These are phyloP conservation scores for Naso thynnoides DNA, from an alignment of 2,797 vertebrate species.

Conservation along the genomic window DNA sequence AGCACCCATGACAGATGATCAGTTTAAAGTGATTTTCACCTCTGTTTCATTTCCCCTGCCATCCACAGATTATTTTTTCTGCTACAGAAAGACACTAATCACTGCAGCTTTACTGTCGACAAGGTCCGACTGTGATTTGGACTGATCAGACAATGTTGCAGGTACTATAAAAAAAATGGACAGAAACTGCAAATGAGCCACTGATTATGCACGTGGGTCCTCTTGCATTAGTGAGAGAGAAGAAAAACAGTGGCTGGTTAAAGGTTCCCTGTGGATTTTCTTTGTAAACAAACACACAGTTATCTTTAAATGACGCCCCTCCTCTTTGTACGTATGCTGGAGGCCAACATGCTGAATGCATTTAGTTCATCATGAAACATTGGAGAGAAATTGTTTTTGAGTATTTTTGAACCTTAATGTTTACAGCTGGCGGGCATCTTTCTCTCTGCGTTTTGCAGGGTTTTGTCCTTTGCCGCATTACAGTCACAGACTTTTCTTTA, in stretches of 20 bases:
- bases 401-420: background rate
- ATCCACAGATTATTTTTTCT: background rate
- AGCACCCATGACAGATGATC: too few species aligned
- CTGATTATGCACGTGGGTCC: background rate
- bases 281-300: conserved; percentile 13
- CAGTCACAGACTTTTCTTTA: background rate
- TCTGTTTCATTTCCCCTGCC: background rate
- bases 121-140: background rate
- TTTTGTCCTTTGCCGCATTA: background rate
- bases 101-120: background rate
- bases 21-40: background rate
- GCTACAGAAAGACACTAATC: background rate
- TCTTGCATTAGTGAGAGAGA: background rate
- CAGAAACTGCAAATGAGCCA: background rate
- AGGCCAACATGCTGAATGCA: background rate
- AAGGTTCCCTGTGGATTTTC: background rate
- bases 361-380: background rate
- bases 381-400: background rate
- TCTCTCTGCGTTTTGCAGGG: background rate
- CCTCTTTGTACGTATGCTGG: background rate
- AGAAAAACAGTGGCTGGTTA: background rate
- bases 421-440: background rate
- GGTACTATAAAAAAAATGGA: background rate
- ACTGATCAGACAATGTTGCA: background rate
- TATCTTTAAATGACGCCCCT: conserved; percentile 9